These are phyloP conservation scores for Malaclemys terrapin DNA, from an alignment of 2,113 vertebrate species.

Conservation along the genomic window DNA sequence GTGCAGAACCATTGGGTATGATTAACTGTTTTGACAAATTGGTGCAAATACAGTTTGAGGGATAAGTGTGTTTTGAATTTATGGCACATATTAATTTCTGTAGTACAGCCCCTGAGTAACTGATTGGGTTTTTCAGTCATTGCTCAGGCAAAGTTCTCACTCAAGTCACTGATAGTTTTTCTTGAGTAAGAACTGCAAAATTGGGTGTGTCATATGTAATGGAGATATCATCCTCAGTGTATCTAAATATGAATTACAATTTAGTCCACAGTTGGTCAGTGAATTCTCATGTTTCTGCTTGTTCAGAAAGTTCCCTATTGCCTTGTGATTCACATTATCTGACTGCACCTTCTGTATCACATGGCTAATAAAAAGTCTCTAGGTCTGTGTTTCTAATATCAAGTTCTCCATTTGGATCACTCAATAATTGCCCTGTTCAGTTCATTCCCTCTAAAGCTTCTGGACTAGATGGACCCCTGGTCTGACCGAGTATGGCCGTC, in stretches of 20 bases:
- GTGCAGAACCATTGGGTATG: neutral
- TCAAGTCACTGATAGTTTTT: neutral
- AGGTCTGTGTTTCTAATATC: neutral
- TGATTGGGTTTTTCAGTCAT: neutral
- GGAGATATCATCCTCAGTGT: neutral
- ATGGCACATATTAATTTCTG: neutral
- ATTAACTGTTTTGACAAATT: neutral
- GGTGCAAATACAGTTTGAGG: neutral
- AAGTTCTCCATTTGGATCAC: neutral
- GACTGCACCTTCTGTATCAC: neutral
- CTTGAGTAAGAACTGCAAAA: neutral
- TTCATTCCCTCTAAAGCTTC: neutral
- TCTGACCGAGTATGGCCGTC: neutral
- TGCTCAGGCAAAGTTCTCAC: neutral
- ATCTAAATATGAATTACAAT: neutral
- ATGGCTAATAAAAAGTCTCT: neutral
- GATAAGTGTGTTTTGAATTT: neutral
- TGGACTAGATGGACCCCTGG: neutral
- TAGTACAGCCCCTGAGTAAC: neutral
- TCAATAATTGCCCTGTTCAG: neutral
- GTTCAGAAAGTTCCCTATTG: neutral
- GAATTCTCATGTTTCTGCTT: neutral
- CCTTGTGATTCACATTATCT: neutral
- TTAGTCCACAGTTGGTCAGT: neutral
- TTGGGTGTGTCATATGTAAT: neutral